These are phyloP conservation scores for Flabesymbios commensalis DNA, from an alignment of 2,888 invertebrate genomes.

Conservation along the genomic window DNA sequence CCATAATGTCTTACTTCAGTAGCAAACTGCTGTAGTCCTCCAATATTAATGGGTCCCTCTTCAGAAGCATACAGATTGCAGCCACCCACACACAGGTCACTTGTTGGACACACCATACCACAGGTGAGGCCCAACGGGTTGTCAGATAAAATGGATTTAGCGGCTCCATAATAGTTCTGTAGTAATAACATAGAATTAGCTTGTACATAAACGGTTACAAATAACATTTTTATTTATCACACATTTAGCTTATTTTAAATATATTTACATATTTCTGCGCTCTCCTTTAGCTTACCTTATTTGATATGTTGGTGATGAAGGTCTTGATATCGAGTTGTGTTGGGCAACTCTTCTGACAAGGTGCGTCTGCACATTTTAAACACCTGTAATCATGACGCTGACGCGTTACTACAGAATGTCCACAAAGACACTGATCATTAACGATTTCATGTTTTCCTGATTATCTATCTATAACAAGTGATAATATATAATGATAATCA, in stretches of 20 bases:
- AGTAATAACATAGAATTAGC: slow-evolving; percentile 25
- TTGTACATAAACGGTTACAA: neutral
- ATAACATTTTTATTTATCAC: neutral
- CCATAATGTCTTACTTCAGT: slow-evolving; percentile 87
- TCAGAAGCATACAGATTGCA: slow-evolving; percentile 95
- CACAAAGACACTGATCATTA: no score
- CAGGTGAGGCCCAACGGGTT: slow-evolving; percentile 79
- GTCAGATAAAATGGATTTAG: slow-evolving; percentile 92
- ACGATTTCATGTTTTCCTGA: no score
- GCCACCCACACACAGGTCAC: slow-evolving; percentile 96
- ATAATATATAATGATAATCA: no score
- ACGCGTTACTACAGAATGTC: neutral
- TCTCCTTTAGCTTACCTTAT: slow-evolving; percentile 84
- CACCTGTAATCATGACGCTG: slow-evolving; percentile 48
- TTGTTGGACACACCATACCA: slow-evolving; percentile 96
- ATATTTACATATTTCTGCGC: no score
- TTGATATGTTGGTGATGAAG: slow-evolving; percentile 94
- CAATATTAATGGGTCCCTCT: slow-evolving; percentile 98
- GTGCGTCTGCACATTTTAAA: slow-evolving; percentile 74
- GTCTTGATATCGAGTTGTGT: slow-evolving; percentile 96
- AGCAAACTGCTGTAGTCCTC: slow-evolving; percentile 96
- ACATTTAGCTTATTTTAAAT: neutral
- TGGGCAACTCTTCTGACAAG: slow-evolving; percentile 98
- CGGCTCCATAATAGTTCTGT: slow-evolving; percentile 95
- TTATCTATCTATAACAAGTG: no score